Evolutionary conservation across 2,797 vertebrate species (phyloP), one percentile per base, ranked within the genome.

Genomic region (Rhyacichthys aspro): DNA sequence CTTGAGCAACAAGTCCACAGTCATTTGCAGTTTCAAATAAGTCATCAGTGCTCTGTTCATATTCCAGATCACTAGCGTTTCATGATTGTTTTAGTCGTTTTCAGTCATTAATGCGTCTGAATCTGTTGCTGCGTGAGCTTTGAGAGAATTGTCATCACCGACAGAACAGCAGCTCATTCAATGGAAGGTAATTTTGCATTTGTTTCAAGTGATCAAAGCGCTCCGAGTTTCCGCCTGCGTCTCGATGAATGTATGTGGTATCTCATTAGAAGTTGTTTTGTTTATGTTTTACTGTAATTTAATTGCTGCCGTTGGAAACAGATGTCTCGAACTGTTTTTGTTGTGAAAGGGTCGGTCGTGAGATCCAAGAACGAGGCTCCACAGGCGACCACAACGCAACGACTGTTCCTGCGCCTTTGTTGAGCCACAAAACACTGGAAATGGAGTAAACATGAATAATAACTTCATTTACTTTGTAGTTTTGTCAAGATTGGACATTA

Each of bases 281-380:
- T 86, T 88, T 86, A 57, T 86, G 63, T 83, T 74, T 72, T 75
- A 81, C 81, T 78, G 72, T 87, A 86, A 86, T 80, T 83, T 89
- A 88, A 90, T 92, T 88, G 84, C 83, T 53, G 82, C 81, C 81
- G 68, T 80, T 81, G 77, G 83, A 88, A 90, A 86, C 82, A 87
- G 87, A 90, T 88, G 88, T 85, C 82, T 82, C 61, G 11, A 73
- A 8, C 83, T 87, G 79, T 81, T 88, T 87, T 89, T 77, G 79
- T 84, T 82, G 83, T 67, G 70, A 72, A 63, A 78, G 81, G 71
- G 59, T 64, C 46, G 60, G 76, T 66, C 34, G 54, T 14, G 3
- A 73, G 78, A 86, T 84, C 78, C 79, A 76, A 82, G 72, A 72
- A 78, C 55, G 7, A 56, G 9, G 63, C 88, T 79, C 81, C 65